Evolutionary conservation across 2,888 invertebrate species (phyloP).

Genomic region (Aquatica leii): DNA sequence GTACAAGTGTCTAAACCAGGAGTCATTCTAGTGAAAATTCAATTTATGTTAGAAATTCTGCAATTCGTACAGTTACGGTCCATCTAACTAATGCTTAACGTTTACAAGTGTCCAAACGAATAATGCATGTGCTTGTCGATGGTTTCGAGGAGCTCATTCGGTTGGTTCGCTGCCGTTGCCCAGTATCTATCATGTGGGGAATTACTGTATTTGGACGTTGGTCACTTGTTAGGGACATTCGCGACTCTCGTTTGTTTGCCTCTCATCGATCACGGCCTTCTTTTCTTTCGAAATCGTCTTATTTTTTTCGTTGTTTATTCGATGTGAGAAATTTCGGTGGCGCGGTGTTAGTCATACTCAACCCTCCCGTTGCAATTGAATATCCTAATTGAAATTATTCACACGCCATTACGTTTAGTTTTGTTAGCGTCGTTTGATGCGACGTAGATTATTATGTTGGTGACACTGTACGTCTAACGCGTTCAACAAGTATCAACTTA

Average conservation of each 20-base stretch:
- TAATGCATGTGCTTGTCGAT: slow-evolving; percentile 26
- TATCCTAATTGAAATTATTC: slow-evolving; percentile 13
- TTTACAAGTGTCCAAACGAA: slow-evolving; percentile 36
- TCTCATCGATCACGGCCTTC: slow-evolving; percentile 47
- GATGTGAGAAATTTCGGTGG: too few relatives aligned
- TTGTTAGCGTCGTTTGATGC: not conserved
- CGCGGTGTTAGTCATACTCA: too few relatives aligned
- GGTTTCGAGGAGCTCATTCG: not conserved
- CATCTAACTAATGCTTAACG: slow-evolving; percentile 57
- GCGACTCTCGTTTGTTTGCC: slow-evolving; percentile 52
- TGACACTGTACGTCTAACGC: too few relatives aligned
- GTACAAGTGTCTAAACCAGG: slow-evolving; percentile 53
- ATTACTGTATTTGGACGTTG: slow-evolving; percentile 58
- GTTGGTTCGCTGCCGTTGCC: slow-evolving; percentile 38
- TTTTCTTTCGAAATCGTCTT: slow-evolving; percentile 19
- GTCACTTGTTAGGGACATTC: slow-evolving; percentile 59
- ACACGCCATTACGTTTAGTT: slow-evolving; percentile 6
- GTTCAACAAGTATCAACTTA: too few relatives aligned
- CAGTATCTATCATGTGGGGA: slow-evolving; percentile 58
- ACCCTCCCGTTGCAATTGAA: slow-evolving; percentile 1
- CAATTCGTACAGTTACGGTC: slow-evolving; percentile 57
- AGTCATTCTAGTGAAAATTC: slow-evolving; percentile 59
- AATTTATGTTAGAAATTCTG: slow-evolving; percentile 60
- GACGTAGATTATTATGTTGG: too few relatives aligned
- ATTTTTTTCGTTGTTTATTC: not conserved